Base-by-base conservation (phyloP, 2,797 vertebrate genomes). In the Denticeps clupeoides region DNA sequence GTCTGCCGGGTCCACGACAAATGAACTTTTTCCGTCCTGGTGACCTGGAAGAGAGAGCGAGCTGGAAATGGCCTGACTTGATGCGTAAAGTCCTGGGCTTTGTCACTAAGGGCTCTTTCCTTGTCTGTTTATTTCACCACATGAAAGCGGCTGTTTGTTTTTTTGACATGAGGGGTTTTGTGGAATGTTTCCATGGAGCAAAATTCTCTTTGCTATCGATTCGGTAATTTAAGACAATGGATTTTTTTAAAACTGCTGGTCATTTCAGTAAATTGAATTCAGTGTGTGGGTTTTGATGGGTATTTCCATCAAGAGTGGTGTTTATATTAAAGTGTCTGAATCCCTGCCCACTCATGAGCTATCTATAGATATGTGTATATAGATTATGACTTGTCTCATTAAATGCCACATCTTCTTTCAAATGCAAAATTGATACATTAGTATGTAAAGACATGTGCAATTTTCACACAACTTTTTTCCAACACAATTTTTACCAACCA, bases 11-110 rank as follows among this genome's bases (percentile, higher is more conserved):
- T n/a, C n/a, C 44, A 21, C 23, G 28, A 44, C 38, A 55, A 29
- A 49, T 59, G 41, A 44, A 35, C 28, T 51, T 27, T 41, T 16
- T 13, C 23, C 11, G 24, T 45, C 26, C 24, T 41, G 27, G 18
- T 48, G 45, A 55, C 24, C 24, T 41, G 7, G 10, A 44, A 7
- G 21, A 7, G 29, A 32, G 11, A 42, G 31, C 33, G 5, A 28
- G 41, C 16, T 37, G 35, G 32, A 25, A 28, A 29, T 15, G 11
- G 9, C 19, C 10, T 3, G 35, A 31, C 24, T 33, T 5, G 16
- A 23, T 15, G n/a, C 38, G 40, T 26, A 38, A 37, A 53, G 46
- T 47, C 47, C 51, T 55, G 16, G 49, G 27, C 43, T 54, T 50
- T 40, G 21, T 49, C 47, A 42, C 41, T 25, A 7, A 37, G 42